phyloP scores from a whole-genome alignment of 2,113 vertebrate genomes.

The Corvus moneduloides region DNA sequence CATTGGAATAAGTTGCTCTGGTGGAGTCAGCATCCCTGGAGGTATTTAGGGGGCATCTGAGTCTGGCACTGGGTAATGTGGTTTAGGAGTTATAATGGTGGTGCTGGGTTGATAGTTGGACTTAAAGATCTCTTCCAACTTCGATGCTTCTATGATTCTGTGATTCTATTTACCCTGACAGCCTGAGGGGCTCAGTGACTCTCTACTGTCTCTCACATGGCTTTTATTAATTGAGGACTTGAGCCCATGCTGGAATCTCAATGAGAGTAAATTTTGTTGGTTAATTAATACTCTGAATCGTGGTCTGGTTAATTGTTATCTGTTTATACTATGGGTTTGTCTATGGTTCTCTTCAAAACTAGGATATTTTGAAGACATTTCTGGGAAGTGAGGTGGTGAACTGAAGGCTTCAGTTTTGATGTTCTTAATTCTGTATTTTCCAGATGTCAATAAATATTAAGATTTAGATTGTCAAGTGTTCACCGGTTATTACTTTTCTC shows the following conservation, averaged over 20 bases:
- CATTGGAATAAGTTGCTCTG: background rate
- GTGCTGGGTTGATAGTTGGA: background rate
- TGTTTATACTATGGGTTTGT: background rate
- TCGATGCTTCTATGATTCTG: background rate
- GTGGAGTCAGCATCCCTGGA: background rate
- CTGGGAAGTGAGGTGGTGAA: background rate
- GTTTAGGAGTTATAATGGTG: background rate
- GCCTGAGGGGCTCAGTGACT: background rate
- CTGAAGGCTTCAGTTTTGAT: background rate
- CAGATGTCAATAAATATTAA: background rate
- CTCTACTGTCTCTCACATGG: background rate
- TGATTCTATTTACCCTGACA: background rate
- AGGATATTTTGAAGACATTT: background rate
- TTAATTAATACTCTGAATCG: background rate
- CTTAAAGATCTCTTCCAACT: background rate
- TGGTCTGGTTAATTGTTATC: background rate
- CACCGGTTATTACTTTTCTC: background rate
- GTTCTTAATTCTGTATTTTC: background rate
- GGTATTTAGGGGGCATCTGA: background rate
- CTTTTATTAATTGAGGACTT: background rate
- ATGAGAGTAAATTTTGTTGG: background rate
- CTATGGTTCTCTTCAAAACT: background rate
- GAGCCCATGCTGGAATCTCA: background rate
- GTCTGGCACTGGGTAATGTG: background rate
- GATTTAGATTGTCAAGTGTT: background rate